Conservation (phyloP, 2,113 vertebrate genomes). For the Erythrocercus mccallii region DNA sequence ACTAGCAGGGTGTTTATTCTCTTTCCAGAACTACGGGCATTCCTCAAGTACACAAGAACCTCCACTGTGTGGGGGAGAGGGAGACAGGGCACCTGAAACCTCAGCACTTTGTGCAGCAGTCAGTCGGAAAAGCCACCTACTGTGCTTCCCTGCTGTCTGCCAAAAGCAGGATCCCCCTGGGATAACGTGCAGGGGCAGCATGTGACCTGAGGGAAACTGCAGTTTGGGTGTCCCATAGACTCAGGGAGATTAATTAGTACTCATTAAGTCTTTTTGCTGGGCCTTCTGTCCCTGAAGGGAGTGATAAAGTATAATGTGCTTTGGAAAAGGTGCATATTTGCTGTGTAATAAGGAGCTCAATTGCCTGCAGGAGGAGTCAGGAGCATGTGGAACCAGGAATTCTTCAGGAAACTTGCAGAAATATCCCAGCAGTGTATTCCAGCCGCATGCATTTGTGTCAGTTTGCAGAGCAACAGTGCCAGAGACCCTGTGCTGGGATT, state of each 20-base stretch:
- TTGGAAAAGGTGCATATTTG: not conserved
- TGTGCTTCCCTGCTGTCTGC: not conserved
- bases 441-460: accelerated
- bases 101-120: not conserved
- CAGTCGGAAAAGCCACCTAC: not conserved
- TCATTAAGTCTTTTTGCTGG: not conserved
- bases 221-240: not conserved
- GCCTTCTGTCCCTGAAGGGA: not conserved
- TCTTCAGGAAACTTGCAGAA: not conserved
- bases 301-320: not conserved
- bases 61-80: not conserved
- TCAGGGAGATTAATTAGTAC: not conserved
- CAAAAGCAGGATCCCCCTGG: not conserved
- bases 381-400: not conserved
- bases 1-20: not conserved
- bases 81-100: not conserved
- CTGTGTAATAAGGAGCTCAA: not conserved
- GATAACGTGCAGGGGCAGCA: not conserved
- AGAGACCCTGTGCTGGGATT: not conserved
- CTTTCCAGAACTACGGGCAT: not conserved
- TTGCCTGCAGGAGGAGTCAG: slow-evolving; percentile 25
- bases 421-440: not conserved
- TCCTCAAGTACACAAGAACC: not conserved
- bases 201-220: not conserved
- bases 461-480: not conserved